Percentiles rank a stretch among this genome's conserved stretches.
These are phyloP conservation scores for Sogatella furcifera DNA, from an alignment of 1,140 invertebrate genomes.

Conservation along the genomic window DNA sequence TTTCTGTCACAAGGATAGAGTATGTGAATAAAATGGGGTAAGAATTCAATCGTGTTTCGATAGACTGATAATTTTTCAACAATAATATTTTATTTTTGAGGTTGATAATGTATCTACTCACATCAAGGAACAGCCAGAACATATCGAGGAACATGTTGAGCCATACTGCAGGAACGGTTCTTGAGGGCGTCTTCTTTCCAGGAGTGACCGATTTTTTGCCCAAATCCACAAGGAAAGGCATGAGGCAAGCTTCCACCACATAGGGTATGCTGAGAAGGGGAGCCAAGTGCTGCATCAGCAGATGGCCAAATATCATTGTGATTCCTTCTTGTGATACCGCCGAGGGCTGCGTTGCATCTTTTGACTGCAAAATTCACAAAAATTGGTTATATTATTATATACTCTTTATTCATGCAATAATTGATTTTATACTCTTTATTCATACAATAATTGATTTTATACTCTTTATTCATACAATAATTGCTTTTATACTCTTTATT, in stretches of 20 bases:
- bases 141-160: conserved; percentile 42
- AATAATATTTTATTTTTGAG: no score
- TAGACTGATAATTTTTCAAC: no score
- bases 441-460: no score
- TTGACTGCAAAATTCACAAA: no score
- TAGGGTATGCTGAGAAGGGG: conserved; percentile 42
- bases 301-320: conserved; percentile 36
- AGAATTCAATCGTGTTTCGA: no score
- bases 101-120: conserved; percentile 5
- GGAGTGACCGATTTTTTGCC: conserved; percentile 6
- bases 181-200: conserved; percentile 2
- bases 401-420: background rate
- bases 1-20: no score
- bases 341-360: no score
- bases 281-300: conserved; percentile 43
- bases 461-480: no score
- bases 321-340: conserved; percentile 33
- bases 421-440: background rate
- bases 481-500: no score
- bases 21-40: no score
- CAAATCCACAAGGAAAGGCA: conserved; percentile 37
- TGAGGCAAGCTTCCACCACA: conserved; percentile 41
- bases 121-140: conserved; percentile 48
- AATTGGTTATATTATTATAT: no score
- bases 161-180: background rate